Conservation (phyloP, 2,797 vertebrate genomes). For the Bradypodion pumilum region DNA sequence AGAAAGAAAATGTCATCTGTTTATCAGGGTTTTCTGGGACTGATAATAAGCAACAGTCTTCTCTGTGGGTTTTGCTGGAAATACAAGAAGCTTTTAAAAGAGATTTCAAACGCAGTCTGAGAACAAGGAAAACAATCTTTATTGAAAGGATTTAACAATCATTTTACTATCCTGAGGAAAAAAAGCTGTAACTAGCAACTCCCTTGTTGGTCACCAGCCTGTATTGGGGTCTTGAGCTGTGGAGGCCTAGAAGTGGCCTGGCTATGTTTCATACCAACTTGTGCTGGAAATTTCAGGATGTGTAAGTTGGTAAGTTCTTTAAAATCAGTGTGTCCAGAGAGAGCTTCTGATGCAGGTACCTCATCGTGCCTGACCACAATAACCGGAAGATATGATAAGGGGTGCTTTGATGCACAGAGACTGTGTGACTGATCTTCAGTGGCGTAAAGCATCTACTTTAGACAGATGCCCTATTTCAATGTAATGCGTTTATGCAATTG, state of each 20-base stretch:
- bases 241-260: neutral
- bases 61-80: slow-evolving; percentile 80
- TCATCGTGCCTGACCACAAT: neutral
- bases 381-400: neutral
- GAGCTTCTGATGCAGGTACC: neutral
- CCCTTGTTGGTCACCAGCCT: slow-evolving; percentile 61
- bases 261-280: neutral
- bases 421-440: neutral
- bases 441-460: slow-evolving; percentile 23
- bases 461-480: neutral
- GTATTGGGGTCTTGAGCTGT: slow-evolving; percentile 12
- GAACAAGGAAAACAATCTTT: slow-evolving; percentile 80
- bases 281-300: neutral
- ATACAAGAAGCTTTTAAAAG: slow-evolving; percentile 81
- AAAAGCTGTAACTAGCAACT: slow-evolving; percentile 76
- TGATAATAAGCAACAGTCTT: slow-evolving; percentile 85
- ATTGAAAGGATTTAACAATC: slow-evolving; percentile 83
- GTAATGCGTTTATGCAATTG: slow-evolving; percentile 40
- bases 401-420: neutral
- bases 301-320: slow-evolving; percentile 17
- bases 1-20: slow-evolving; percentile 76
- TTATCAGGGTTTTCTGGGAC: slow-evolving; percentile 81
- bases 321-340: slow-evolving; percentile 17
- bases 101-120: slow-evolving; percentile 83
- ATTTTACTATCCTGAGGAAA: slow-evolving; percentile 77